Evolutionary conservation across 2,888 invertebrate species (phyloP).

Genomic region (Drosophila algonquin): DNA sequence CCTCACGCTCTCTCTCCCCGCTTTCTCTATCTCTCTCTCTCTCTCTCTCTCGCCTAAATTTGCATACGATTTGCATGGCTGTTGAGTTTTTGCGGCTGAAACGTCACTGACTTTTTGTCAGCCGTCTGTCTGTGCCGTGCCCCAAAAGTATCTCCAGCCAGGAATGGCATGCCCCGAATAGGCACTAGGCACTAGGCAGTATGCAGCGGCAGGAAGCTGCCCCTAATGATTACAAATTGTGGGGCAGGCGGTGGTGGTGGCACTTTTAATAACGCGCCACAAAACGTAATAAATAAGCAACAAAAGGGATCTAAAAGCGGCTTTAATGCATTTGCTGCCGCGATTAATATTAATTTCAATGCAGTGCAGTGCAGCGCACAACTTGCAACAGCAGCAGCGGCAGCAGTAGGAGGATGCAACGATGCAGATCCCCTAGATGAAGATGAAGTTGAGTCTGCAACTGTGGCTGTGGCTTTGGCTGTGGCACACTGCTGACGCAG

Average conservation of each 20-base stretch:
- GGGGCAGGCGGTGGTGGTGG: constrained; percentile 40
- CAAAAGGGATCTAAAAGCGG: constrained; percentile 66
- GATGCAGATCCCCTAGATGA: constrained; percentile 35
- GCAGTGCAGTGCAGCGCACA: constrained; percentile 60
- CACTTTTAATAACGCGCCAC: constrained; percentile 71
- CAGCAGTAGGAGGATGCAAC: constrained; percentile 9
- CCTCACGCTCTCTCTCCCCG: background rate
- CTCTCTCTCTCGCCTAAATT: constrained; percentile 41
- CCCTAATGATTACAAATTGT: constrained; percentile 78
- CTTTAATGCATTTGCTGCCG: constrained; percentile 72
- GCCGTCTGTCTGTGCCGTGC: constrained; percentile 27
- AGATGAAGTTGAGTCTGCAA: constrained; percentile 40
- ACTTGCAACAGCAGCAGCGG: constrained; percentile 16
- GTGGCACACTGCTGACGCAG: constrained; percentile 15
- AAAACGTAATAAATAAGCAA: constrained; percentile 72
- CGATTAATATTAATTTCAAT: constrained; percentile 78
- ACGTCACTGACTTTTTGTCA: constrained; percentile 60
- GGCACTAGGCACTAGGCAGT: no score
- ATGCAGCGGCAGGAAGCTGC: constrained; percentile 15
- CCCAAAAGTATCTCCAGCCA: constrained; percentile 37
- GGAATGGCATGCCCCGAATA: background rate
- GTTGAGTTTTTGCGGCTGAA: constrained; percentile 58
- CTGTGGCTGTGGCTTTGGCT: background rate
- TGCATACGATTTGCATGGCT: constrained; percentile 68
- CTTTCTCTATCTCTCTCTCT: background rate